Evolutionary conservation across 2,888 invertebrate genomes (phyloP).

Genomic region (Caenorhabditis virilis): DNA sequence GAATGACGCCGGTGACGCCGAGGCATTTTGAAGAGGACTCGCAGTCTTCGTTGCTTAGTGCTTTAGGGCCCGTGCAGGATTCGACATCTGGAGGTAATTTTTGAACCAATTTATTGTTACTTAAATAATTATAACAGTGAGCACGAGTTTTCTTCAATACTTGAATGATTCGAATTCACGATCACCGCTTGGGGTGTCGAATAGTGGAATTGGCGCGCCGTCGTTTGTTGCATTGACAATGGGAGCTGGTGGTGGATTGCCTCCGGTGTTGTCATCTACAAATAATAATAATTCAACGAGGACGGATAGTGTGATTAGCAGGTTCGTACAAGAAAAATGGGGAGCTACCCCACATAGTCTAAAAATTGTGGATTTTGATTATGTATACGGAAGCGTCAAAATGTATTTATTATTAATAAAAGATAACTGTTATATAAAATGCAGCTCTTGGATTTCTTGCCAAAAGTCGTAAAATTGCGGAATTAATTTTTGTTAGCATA

Average conservation of each 20-base stretch:
- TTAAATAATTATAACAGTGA: too few species aligned
- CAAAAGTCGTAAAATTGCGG: too few species aligned
- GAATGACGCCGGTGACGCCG: constrained; percentile 43
- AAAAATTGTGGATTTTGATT: too few species aligned
- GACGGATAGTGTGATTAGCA: constrained; percentile 42
- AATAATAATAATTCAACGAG: constrained; percentile 5
- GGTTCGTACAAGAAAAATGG: constrained; percentile 35
- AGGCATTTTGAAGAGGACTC: constrained; percentile 32
- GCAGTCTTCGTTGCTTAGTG: constrained; percentile 11
- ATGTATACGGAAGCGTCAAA: too few species aligned
- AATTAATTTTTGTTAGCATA: too few species aligned
- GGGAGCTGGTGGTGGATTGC: constrained; percentile 12
- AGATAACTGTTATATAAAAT: too few species aligned
- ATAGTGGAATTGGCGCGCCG: not conserved
- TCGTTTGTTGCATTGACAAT: constrained; percentile 11
- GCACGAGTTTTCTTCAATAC: constrained; percentile 44
- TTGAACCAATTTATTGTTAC: too few species aligned
- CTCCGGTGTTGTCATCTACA: constrained; percentile 4
- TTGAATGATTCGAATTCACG: constrained; percentile 50
- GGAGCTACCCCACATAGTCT: too few species aligned
- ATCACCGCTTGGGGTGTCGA: constrained; percentile 25
- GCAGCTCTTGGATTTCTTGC: too few species aligned
- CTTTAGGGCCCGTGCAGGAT: too few species aligned
- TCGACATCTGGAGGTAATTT: too few species aligned
- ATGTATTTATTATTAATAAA: too few species aligned